These are phyloP conservation scores for Diachasma alloeum DNA, from an alignment of 1,140 invertebrate species.

Conservation along the genomic window DNA sequence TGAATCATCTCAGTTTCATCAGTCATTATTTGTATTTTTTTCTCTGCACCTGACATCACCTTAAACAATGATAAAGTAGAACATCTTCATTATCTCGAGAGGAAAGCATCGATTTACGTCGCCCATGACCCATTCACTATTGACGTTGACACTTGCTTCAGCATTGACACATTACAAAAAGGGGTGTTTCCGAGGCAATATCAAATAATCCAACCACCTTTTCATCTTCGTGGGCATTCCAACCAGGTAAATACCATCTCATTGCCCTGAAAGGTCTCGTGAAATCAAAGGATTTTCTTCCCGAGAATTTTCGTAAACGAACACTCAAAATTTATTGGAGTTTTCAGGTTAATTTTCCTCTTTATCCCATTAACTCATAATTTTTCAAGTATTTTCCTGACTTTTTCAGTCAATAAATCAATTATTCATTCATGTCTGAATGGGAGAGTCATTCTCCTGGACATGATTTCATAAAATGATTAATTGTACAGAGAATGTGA, in stretches of 20 bases:
- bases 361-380: not conserved
- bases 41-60: too few species aligned
- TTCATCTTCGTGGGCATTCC: not conserved
- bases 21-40: too few species aligned
- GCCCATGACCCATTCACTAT: not conserved
- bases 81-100: not conserved
- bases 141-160: conserved; percentile 10
- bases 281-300: not conserved
- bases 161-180: not conserved
- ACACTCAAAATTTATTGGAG: not conserved
- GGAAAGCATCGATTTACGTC: not conserved
- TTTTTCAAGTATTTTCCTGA: not conserved
- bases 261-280: not conserved
- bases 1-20: too few species aligned
- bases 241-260: not conserved
- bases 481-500: too few species aligned
- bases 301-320: not conserved
- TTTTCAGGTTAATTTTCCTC: not conserved
- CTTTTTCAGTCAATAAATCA: not conserved
- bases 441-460: too few species aligned
- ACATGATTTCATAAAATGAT: too few species aligned
- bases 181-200: conserved; percentile 2
- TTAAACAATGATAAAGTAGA: too few species aligned
- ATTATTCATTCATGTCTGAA: not conserved
- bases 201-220: not conserved